Evolutionary conservation across 2,888 invertebrate species (phyloP).

Genomic region (Aspidiotus rigidus): DNA sequence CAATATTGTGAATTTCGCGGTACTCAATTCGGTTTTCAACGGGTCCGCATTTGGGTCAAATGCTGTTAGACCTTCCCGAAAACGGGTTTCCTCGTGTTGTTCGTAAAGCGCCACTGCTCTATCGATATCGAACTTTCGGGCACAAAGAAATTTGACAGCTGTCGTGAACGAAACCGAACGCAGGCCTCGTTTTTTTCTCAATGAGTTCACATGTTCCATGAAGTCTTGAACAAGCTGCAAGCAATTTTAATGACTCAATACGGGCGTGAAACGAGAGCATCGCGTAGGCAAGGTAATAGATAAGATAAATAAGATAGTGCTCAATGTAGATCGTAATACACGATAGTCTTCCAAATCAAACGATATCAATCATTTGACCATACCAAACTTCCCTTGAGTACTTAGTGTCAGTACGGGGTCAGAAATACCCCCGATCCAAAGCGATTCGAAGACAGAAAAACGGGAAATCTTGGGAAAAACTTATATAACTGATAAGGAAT

Average conservation of each 20-base stretch:
- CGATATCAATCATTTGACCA: too few relatives aligned
- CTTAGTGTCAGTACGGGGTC: too few relatives aligned
- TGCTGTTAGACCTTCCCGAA: constrained; percentile 72
- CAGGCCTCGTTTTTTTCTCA: constrained; percentile 43
- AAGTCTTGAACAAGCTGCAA: constrained; percentile 70
- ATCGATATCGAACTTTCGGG: constrained; percentile 87
- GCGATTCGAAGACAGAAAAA: neutral
- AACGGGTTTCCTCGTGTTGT: constrained; percentile 81
- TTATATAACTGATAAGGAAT: neutral
- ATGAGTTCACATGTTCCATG: constrained; percentile 62
- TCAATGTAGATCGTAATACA: too few relatives aligned
- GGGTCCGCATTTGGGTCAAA: constrained; percentile 78
- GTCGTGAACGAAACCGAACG: constrained; percentile 67
- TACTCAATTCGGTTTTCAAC: constrained; percentile 73
- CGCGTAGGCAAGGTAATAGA: too few relatives aligned
- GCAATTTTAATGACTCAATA: too few relatives aligned
- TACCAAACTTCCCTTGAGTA: too few relatives aligned
- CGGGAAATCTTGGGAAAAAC: neutral
- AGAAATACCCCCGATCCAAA: neutral
- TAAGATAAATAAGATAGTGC: too few relatives aligned
- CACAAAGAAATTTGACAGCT: constrained; percentile 85
- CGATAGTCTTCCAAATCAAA: too few relatives aligned
- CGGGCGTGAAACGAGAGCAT: too few relatives aligned
- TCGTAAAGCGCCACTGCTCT: constrained; percentile 84
- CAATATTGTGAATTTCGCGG: constrained; percentile 93